Conservation (phyloP, 2,113 vertebrate species). For the Ciconia maguari region DNA sequence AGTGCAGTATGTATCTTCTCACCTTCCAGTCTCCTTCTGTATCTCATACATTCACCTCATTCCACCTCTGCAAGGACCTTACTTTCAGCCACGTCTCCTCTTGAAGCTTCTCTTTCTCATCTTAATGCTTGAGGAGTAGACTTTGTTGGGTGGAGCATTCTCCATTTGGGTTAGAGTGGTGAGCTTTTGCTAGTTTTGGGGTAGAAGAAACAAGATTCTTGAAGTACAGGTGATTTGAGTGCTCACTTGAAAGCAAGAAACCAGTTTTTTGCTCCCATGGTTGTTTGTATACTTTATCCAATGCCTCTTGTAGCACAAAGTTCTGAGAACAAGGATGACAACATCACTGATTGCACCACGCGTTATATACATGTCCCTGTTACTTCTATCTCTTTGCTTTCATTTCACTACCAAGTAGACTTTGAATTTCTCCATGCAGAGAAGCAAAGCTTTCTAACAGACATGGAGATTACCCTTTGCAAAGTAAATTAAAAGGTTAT, state of each 20-base stretch:
- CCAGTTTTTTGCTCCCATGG: accelerated
- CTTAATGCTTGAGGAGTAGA: neutral
- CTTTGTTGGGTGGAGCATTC: neutral
- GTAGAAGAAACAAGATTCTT: neutral
- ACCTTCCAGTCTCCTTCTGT: neutral
- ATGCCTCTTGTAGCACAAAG: neutral
- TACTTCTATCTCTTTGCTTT: neutral
- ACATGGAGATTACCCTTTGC: neutral
- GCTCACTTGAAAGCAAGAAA: neutral
- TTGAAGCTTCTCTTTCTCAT: neutral
- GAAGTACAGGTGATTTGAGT: neutral
- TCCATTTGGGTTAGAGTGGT: neutral
- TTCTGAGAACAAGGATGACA: neutral
- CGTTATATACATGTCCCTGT: neutral
- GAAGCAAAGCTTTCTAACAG: neutral
- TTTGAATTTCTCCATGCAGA: neutral
- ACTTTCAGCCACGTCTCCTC: neutral
- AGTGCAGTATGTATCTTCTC: neutral
- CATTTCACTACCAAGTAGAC: neutral
- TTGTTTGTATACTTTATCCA: neutral
- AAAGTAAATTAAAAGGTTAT: neutral
- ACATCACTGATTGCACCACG: neutral
- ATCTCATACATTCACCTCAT: neutral
- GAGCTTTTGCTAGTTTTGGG: neutral
- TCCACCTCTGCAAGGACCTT: neutral